phyloP scores from a whole-genome alignment of 2,888 invertebrate species.

The Abscondita cerata region DNA sequence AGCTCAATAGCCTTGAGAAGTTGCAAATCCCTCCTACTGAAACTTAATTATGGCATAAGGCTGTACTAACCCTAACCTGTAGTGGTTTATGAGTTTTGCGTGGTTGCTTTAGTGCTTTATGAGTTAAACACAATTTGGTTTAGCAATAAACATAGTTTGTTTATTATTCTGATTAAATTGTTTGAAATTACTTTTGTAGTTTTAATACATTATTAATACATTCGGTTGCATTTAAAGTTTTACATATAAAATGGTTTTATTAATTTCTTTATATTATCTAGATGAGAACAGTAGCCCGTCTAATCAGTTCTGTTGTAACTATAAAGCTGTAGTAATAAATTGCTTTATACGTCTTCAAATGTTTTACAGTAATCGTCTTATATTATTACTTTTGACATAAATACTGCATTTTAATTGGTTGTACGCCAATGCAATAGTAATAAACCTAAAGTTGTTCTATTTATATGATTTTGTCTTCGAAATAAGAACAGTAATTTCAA shows the following conservation, averaged over 20 bases:
- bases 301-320: neutral
- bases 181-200: neutral
- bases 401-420: too few species aligned
- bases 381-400: too few species aligned
- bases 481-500: too few species aligned
- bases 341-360: too few species aligned
- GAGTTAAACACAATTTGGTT: constrained; percentile 20
- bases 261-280: neutral
- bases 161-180: constrained; percentile 19
- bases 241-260: constrained; percentile 1
- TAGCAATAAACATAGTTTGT: constrained; percentile 16
- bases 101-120: constrained; percentile 22
- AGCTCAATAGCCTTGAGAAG: constrained; percentile 10
- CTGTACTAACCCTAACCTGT: constrained; percentile 11
- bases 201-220: neutral
- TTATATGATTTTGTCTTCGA: too few species aligned
- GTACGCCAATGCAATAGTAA: too few species aligned
- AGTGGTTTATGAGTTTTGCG: constrained; percentile 24
- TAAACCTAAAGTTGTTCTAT: too few species aligned
- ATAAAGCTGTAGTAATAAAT: too few species aligned
- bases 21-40: constrained; percentile 2
- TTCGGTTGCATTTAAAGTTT: too few species aligned
- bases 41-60: constrained; percentile 14
- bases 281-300: neutral
- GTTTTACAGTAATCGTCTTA: too few species aligned